Base-by-base conservation (phyloP, 1,140 invertebrate species). In the Palaemon carinicauda region DNA sequence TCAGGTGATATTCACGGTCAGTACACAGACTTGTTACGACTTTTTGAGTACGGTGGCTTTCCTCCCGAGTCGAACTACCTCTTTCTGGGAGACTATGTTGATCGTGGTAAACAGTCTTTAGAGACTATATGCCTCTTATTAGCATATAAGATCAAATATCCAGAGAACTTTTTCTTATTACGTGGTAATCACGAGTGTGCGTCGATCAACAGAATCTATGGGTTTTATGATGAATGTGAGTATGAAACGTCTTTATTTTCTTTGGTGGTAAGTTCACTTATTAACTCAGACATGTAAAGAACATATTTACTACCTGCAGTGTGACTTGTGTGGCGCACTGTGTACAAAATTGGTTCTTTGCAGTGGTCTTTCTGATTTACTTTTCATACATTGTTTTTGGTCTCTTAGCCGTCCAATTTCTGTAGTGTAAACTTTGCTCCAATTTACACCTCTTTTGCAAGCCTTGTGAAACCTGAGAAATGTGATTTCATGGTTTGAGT, bases 11-110 rank as follows among this genome's bases (percentile, higher is more conserved):
- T 99, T 90, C 99, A 99, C 92, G 99, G 99, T 89, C 97, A 98
- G 93, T 99, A 99, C 91, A 99, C 98, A 91, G 99, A 99, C 93
- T 93, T 99, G 52, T 93, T 99, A 89, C 95, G 99, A 91, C 93
- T 99, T 87, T 99, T 99, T 92, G 99, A 99, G 91, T 99, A 99
- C 92, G 99, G 99, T 80, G 98, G 98, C 27, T 99, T 99, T 92
- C 99, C 99, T 69, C 99, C 99, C 19, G 98, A 99, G 92, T 98
- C 98, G 56, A 99, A 99, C 93, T 99, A 99, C 93, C 93, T 99
- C 88, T 99, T 99, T 92, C 94, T 99, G 94, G 93, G 98, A 52
- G 96, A 98, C 92, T 98, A 97, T 91, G 97, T 98, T 19, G 96
- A 98, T 92, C 93, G 97, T 91, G 96, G 96, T 88, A 97, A 96